Conservation (phyloP, 2,113 vertebrate species). For the Sinosuthora webbiana region DNA sequence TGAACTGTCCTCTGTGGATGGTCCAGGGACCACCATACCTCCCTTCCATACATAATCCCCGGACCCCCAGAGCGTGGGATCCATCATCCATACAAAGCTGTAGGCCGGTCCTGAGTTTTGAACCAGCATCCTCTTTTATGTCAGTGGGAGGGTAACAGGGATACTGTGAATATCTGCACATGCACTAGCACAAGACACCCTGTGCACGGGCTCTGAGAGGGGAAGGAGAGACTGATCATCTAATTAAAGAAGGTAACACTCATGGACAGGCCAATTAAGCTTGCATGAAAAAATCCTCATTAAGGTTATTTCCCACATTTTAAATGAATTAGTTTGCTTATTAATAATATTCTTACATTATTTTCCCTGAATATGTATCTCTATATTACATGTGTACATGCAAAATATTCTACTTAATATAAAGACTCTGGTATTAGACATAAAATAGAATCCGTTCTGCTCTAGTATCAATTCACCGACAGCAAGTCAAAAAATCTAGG, state of each 20-base stretch:
- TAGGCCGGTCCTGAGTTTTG: background rate
- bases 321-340: background rate
- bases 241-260: background rate
- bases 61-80: background rate
- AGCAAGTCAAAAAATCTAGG: background rate
- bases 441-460: background rate
- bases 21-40: background rate
- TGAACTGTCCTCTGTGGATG: too few relatives aligned
- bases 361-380: background rate
- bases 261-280: background rate
- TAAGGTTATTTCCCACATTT: background rate
- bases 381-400: background rate
- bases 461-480: background rate
- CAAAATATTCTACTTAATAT: background rate
- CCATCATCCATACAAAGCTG: background rate
- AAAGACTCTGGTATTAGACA: background rate
- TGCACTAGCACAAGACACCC: accelerated
- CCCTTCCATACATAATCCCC: accelerated
- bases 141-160: too few relatives aligned
- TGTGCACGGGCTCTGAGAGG: background rate
- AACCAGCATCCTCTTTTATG: background rate
- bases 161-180: background rate
- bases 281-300: background rate
- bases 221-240: background rate
- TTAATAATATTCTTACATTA: background rate